phyloP scores from a whole-genome alignment of 1,140 invertebrate species.

The Prorops nasuta region DNA sequence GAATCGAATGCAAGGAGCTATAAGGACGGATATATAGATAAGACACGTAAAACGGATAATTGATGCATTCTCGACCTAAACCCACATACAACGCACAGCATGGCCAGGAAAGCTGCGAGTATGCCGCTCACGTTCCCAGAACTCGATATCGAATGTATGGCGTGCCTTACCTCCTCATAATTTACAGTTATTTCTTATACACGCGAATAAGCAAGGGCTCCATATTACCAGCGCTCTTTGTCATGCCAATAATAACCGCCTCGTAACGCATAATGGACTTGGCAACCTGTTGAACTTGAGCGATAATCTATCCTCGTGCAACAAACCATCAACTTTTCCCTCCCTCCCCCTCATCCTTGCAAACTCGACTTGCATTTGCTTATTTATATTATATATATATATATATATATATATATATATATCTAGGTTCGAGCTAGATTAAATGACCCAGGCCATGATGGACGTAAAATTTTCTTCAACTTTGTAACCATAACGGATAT shows the following conservation, averaged over 20 bases:
- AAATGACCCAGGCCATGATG: no score
- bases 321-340: not conserved
- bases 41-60: conserved; percentile 28
- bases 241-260: not conserved
- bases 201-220: conserved; percentile 13
- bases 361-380: no score
- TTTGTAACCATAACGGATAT: no score
- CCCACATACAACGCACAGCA: conserved; percentile 19
- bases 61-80: conserved; percentile 34
- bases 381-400: no score
- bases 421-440: no score
- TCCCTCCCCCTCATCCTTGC: no score
- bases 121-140: conserved; percentile 11
- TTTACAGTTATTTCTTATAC: conserved; percentile 34
- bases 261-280: not conserved
- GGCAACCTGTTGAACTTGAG: not conserved
- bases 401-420: no score
- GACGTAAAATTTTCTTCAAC: no score
- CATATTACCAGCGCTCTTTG: conserved; percentile 1
- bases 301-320: not conserved
- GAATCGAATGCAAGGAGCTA: not conserved
- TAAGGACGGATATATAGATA: conserved; percentile 4
- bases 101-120: not conserved
- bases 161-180: conserved; percentile 23
- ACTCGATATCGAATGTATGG: conserved; percentile 8